Percentiles rank a stretch among this genome's conserved stretches.
These are phyloP conservation scores for Drosophila hydei DNA, from an alignment of 1,140 invertebrate species.

Conservation along the genomic window DNA sequence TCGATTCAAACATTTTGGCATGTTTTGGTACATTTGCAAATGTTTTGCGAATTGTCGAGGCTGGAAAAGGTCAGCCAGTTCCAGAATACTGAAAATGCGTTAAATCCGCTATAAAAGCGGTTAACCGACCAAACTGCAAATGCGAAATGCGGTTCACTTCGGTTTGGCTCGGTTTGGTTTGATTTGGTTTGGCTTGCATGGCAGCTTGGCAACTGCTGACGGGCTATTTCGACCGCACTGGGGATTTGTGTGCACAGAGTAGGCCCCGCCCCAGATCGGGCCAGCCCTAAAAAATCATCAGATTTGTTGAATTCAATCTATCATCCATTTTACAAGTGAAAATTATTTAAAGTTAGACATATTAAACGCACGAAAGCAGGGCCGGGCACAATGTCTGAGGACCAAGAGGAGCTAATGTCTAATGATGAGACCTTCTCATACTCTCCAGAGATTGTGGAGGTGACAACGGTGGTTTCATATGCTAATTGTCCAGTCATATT, in stretches of 20 bases:
- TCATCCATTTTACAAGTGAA: background rate
- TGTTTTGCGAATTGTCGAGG: slow-evolving; percentile 5
- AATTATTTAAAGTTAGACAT: background rate
- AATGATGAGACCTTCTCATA: slow-evolving; percentile 23
- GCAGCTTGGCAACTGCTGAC: slow-evolving; percentile 22
- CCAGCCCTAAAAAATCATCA: background rate
- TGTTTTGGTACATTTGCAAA: slow-evolving; percentile 57
- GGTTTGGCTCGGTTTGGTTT: slow-evolving; percentile 23
- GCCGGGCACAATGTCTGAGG: background rate
- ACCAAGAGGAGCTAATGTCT: background rate
- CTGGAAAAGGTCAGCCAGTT: slow-evolving; percentile 18
- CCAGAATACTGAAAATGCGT: slow-evolving; percentile 56
- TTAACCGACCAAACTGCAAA: slow-evolving; percentile 79
- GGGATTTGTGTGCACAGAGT: background rate
- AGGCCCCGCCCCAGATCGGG: background rate
- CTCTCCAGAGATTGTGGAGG: slow-evolving; percentile 24
- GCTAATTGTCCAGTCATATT: too few relatives aligned
- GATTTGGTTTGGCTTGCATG: slow-evolving; percentile 34
- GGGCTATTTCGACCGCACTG: slow-evolving; percentile 27
- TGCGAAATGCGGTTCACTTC: slow-evolving; percentile 65
- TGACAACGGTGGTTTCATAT: too few relatives aligned
- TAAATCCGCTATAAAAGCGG: slow-evolving; percentile 77
- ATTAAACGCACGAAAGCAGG: background rate
- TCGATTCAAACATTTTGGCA: slow-evolving; percentile 76
- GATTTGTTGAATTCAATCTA: background rate